These are phyloP conservation scores for Tachysurus fulvidraco DNA, from an alignment of 2,113 vertebrate species.

Conservation along the genomic window DNA sequence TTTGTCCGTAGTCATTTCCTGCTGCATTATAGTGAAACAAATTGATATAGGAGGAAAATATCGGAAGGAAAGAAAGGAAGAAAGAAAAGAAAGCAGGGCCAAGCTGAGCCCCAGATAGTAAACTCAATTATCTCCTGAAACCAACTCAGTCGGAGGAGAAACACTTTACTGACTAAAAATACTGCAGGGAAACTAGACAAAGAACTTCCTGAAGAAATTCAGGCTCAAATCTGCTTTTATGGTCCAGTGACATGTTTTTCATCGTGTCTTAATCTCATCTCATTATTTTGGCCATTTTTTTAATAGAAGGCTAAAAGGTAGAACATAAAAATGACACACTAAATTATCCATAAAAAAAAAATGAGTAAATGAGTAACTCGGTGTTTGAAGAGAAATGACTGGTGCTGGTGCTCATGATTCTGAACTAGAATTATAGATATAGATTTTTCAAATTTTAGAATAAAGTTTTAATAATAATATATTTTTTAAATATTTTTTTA, in stretches of 20 bases:
- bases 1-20: slow-evolving; percentile 40
- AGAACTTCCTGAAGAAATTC: background rate
- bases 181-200: slow-evolving; percentile 38
- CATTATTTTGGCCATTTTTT: background rate
- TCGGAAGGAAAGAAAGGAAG: background rate
- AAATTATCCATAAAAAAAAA: background rate
- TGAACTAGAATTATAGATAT: no score
- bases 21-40: slow-evolving; percentile 46
- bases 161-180: slow-evolving; percentile 52
- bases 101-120: slow-evolving; percentile 56
- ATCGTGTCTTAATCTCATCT: background rate
- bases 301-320: background rate
- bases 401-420: background rate
- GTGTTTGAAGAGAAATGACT: background rate
- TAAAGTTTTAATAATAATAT: no score
- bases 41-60: slow-evolving; percentile 32
- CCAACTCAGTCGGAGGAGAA: slow-evolving; percentile 40
- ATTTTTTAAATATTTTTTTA: no score
- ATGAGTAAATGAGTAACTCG: background rate
- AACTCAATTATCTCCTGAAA: slow-evolving; percentile 60
- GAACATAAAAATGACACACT: background rate
- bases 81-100: slow-evolving; percentile 15
- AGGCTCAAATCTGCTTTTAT: background rate
- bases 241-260: background rate
- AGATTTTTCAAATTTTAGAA: no score